A percentile compares a stretch with the other conserved stretches of the same genome.
phyloP scores from a whole-genome alignment of 2,113 vertebrate species.

The Pollachius pollachius region DNA sequence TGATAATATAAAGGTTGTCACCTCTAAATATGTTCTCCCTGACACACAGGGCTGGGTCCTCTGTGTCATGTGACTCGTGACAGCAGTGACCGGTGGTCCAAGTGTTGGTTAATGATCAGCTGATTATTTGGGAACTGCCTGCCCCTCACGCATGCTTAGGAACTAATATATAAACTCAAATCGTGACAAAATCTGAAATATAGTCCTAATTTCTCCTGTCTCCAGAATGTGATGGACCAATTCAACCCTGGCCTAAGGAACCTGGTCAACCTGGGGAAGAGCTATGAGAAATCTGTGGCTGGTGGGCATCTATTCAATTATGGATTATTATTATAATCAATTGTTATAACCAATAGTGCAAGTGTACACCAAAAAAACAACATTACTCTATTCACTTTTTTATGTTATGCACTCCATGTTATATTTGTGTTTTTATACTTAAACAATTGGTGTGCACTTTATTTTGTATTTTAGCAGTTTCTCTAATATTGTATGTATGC shows the following conservation, averaged over 20 bases:
- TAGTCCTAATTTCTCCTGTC: background rate
- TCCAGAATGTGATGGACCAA: slow-evolving; percentile 97
- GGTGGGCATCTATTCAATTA: slow-evolving; percentile 75
- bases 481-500: no score
- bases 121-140: no score
- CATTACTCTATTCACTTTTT: background rate
- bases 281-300: slow-evolving; percentile 92
- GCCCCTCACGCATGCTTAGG: background rate
- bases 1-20: no score
- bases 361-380: slow-evolving; percentile 3
- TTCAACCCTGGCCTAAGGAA: slow-evolving; percentile 97
- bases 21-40: no score
- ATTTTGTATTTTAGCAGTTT: no score
- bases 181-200: background rate
- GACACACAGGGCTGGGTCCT: no score
- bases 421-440: no score
- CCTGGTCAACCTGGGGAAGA: slow-evolving; percentile 94
- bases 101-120: no score
- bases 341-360: background rate
- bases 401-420: no score
- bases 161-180: background rate
- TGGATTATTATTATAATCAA: background rate
- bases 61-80: no score
- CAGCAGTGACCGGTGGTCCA: no score
- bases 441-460: no score